phyloP scores from a whole-genome alignment of 2,888 invertebrate genomes.

The Taenaris catops region DNA sequence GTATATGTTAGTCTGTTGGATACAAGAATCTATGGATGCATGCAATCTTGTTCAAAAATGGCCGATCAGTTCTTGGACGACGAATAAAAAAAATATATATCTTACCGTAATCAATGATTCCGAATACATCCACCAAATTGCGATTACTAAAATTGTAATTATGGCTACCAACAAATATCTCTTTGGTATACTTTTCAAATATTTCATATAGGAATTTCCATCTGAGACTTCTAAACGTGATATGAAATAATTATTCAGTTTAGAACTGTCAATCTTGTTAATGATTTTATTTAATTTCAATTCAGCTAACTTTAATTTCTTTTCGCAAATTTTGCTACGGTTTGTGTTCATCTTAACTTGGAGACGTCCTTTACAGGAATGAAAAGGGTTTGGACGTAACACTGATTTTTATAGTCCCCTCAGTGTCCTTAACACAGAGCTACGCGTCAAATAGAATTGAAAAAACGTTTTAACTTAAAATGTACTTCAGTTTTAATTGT shows the following conservation, averaged over 20 bases:
- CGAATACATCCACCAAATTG: constrained; percentile 18
- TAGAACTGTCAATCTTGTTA: constrained; percentile 48
- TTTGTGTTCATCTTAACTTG: constrained; percentile 38
- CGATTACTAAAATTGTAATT: constrained; percentile 9
- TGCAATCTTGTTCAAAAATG: too few species aligned
- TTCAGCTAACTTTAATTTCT: constrained; percentile 56
- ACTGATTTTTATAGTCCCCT: constrained; percentile 38
- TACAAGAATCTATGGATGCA: too few species aligned
- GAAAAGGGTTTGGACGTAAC: constrained; percentile 28
- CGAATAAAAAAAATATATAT: too few species aligned
- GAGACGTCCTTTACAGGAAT: constrained; percentile 27
- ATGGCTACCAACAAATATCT: constrained; percentile 10
- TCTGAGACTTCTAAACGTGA: constrained; percentile 37
- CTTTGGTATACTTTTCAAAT: constrained; percentile 1
- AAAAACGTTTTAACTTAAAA: not conserved
- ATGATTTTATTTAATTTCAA: constrained; percentile 53
- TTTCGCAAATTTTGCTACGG: constrained; percentile 45
- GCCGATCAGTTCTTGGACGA: too few species aligned
- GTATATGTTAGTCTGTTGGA: too few species aligned
- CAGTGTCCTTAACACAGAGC: constrained; percentile 27
- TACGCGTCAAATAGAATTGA: constrained; percentile 10
- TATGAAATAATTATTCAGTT: constrained; percentile 42
- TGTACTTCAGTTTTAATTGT: too few species aligned
- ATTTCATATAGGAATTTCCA: constrained; percentile 8
- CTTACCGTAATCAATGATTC: constrained; percentile 14